Conservation (phyloP, 2,113 vertebrate genomes). For the Onychorhynchus coronatus region DNA sequence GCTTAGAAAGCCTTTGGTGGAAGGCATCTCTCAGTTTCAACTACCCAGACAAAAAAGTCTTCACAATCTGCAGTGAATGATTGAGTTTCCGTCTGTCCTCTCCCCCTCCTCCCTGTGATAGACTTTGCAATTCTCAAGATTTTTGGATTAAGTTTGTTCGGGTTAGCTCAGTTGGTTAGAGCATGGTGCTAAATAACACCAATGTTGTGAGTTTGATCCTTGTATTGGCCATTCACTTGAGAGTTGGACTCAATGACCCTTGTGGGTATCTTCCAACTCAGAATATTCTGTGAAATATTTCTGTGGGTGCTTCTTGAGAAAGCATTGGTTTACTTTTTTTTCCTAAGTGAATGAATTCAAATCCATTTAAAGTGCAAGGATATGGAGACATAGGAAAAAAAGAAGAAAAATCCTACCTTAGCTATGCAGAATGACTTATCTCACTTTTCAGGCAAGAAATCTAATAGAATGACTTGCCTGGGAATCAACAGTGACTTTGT, state of each 20-base stretch:
- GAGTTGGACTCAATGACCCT: not conserved
- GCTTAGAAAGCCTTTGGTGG: not conserved
- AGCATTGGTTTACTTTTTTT: not conserved
- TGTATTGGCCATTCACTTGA: not conserved
- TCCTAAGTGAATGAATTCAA: not conserved
- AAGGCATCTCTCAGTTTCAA: not conserved
- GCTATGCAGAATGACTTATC: not conserved
- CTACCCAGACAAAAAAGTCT: not conserved
- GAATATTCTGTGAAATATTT: not conserved
- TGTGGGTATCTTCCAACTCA: not conserved
- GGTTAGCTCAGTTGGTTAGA: not conserved
- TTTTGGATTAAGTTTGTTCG: fast-evolving
- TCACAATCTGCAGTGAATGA: not conserved
- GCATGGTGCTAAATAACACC: not conserved
- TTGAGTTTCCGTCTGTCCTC: not conserved
- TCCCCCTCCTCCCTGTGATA: not conserved
- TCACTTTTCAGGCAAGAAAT: not conserved
- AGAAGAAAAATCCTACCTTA: not conserved
- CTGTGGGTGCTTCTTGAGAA: not conserved
- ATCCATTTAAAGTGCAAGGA: not conserved
- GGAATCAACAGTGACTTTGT: not conserved
- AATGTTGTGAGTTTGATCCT: not conserved
- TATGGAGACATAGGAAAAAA: not conserved
- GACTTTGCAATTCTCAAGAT: not conserved
- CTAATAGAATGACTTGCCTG: not conserved